These are phyloP conservation scores for Sternarchorhynchus goeldii DNA, from an alignment of 2,797 vertebrate genomes.

Conservation along the genomic window DNA sequence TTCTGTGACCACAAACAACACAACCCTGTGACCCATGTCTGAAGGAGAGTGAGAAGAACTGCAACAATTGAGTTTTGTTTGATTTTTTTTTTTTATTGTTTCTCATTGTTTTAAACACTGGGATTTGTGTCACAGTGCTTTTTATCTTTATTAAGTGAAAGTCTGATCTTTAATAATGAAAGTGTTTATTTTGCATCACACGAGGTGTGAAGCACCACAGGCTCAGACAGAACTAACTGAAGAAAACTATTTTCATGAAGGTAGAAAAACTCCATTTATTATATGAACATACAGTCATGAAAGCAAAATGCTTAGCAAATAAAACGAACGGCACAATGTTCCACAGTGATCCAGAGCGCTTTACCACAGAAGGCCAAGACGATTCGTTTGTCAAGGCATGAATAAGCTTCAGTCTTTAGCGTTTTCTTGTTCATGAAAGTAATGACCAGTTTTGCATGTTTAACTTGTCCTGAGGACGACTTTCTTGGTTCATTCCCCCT, in stretches of 20 bases:
- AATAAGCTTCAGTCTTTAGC: too few relatives aligned
- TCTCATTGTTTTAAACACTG: conserved; percentile 9
- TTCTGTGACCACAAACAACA: too few relatives aligned
- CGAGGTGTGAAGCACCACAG: conserved; percentile 9
- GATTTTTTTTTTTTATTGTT: background rate
- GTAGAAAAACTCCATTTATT: background rate
- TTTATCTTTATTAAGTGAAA: background rate
- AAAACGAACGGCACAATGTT: background rate
- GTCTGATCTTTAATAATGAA: background rate
- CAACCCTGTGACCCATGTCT: too few relatives aligned
- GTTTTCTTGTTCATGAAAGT: too few relatives aligned
- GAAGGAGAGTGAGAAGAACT: background rate
- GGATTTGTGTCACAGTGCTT: conserved; percentile 9
- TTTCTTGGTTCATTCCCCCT: background rate
- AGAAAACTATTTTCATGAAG: background rate
- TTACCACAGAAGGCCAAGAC: too few relatives aligned
- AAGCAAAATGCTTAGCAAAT: background rate
- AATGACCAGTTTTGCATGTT: background rate
- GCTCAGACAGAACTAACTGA: conserved; percentile 4
- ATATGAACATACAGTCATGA: too few relatives aligned
- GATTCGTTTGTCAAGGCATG: background rate
- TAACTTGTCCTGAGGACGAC: background rate
- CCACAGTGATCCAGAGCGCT: too few relatives aligned
- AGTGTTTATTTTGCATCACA: background rate
- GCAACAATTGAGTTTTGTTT: background rate